A percentile compares a stretch with the other conserved stretches of the same genome.
Evolutionary conservation across 2,113 vertebrate species (phyloP).

Genomic region (Chamaea fasciata): DNA sequence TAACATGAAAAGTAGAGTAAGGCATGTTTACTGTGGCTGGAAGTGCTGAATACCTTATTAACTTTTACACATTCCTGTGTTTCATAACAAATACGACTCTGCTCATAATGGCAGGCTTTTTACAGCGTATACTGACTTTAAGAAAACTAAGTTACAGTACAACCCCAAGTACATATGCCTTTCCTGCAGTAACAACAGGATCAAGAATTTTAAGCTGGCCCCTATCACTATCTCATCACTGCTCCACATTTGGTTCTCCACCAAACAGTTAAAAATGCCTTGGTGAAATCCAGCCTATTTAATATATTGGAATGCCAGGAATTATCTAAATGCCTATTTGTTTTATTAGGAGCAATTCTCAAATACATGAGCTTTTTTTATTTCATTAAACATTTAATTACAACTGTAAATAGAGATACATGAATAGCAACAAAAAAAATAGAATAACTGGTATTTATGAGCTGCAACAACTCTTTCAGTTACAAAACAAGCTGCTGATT

Average conservation of each 20-base stretch:
- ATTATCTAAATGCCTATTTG: background rate
- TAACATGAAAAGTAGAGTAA: background rate
- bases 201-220: background rate
- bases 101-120: background rate
- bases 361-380: background rate
- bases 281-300: background rate
- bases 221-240: background rate
- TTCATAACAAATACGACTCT: background rate
- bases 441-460: background rate
- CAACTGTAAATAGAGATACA: background rate
- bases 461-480: background rate
- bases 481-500: background rate
- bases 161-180: background rate
- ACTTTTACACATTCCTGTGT: background rate
- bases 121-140: background rate
- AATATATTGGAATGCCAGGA: background rate
- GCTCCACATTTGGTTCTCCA: background rate
- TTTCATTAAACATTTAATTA: slow-evolving; percentile 11
- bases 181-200: background rate
- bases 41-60: background rate
- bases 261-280: background rate
- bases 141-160: background rate
- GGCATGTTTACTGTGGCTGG: background rate
- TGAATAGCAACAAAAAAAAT: background rate
- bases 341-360: background rate